phyloP scores from a whole-genome alignment of 2,113 vertebrate species.

The Morone saxatilis region DNA sequence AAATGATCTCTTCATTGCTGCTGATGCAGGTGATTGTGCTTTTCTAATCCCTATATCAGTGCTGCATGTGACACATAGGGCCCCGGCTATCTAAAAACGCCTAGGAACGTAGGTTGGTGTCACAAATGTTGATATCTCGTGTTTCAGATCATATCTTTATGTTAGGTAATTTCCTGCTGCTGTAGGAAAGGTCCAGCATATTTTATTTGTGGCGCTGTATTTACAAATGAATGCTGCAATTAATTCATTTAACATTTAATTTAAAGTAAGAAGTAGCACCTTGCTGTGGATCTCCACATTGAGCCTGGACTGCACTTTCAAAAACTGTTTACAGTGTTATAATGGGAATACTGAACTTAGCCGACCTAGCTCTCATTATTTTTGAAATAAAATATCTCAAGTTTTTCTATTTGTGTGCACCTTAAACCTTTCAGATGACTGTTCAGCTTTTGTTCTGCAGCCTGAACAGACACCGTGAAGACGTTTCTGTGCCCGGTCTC shows the following conservation, averaged over 20 bases:
- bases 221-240: not conserved
- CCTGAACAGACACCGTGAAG: conserved; percentile 16
- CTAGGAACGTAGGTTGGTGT: conserved; percentile 61
- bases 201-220: conserved; percentile 1
- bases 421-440: not conserved
- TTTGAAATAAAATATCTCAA: conserved; percentile 30
- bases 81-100: conserved; percentile 21
- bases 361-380: conserved; percentile 17
- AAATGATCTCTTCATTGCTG: conserved; percentile 61
- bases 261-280: not conserved
- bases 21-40: conserved; percentile 61
- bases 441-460: conserved; percentile 32
- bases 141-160: conserved; percentile 54
- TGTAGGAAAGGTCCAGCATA: not conserved
- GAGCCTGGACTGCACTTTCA: conserved; percentile 12
- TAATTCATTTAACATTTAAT: no score
- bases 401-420: conserved; percentile 4
- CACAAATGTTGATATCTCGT: conserved; percentile 47
- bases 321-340: conserved; percentile 16
- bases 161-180: conserved; percentile 60
- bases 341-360: conserved; percentile 25
- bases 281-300: conserved; percentile 4
- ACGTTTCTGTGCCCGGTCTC: conserved; percentile 31
- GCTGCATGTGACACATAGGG: conserved; percentile 36
- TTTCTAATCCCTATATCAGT: conserved; percentile 57